phyloP scores from a whole-genome alignment of 2,797 vertebrate genomes.

The Rhincodon typus region DNA sequence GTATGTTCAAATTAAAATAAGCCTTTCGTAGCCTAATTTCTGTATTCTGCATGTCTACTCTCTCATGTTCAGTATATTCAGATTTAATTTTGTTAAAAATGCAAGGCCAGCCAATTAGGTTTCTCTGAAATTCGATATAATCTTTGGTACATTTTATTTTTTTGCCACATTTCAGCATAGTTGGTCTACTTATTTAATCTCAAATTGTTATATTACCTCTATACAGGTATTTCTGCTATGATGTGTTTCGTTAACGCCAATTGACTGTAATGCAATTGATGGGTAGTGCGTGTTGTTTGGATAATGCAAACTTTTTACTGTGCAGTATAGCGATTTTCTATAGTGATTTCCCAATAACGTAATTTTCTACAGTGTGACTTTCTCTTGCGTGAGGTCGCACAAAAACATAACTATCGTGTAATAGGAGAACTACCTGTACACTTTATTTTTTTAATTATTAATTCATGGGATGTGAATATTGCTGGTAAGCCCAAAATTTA shows the following conservation, averaged over 20 bases:
- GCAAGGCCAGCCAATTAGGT: not conserved
- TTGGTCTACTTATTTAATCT: not conserved
- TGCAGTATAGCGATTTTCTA: too few species aligned
- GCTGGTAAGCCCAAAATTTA: not conserved
- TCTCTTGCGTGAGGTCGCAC: too few species aligned
- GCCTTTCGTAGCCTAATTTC: not conserved
- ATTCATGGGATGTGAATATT: not conserved
- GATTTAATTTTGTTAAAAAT: not conserved
- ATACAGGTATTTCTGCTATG: too few species aligned
- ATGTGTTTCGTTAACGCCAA: too few species aligned
- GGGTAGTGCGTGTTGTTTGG: too few species aligned
- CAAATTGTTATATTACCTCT: not conserved
- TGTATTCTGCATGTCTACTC: not conserved
- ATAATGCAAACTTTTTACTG: too few species aligned
- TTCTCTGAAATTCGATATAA: not conserved
- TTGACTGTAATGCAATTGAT: too few species aligned
- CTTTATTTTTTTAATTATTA: not conserved
- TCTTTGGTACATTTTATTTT: not conserved
- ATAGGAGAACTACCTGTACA: too few species aligned
- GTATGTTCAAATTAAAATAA: not conserved
- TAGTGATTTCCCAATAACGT: too few species aligned
- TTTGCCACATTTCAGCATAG: not conserved
- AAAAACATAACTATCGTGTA: too few species aligned
- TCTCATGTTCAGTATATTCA: not conserved
- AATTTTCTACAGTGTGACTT: too few species aligned